These are phyloP conservation scores for Myocastor coypus DNA, from an alignment of 2,113 vertebrate genomes.

Conservation along the genomic window DNA sequence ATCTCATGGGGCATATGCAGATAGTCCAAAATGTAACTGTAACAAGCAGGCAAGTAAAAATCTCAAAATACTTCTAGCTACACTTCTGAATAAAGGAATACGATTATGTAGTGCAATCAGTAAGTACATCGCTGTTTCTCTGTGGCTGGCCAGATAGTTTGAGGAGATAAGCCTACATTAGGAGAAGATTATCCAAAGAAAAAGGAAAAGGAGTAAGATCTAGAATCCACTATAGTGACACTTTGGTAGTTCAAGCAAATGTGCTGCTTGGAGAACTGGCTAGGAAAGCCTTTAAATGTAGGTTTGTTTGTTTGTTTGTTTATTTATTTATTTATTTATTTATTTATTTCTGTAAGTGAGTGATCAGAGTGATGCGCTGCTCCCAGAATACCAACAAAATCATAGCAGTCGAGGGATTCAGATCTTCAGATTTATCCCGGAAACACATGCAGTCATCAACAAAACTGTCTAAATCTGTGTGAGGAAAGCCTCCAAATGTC, in stretches of 20 bases:
- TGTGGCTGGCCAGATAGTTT: background rate
- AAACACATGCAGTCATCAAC: slow-evolving; percentile 87
- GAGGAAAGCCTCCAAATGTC: slow-evolving; percentile 92
- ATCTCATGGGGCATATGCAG: background rate
- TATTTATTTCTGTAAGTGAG: background rate
- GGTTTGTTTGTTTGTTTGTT: background rate
- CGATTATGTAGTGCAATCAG: background rate
- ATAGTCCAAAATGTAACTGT: background rate
- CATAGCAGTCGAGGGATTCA: slow-evolving; percentile 92
- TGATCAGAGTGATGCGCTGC: slow-evolving; percentile 85
- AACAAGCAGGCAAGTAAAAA: background rate
- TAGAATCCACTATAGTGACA: background rate
- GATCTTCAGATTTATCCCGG: slow-evolving; percentile 93
- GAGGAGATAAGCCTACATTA: background rate
- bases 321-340: background rate
- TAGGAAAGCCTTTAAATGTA: background rate
- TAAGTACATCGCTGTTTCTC: background rate
- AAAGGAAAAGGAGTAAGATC: background rate
- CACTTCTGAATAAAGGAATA: background rate
- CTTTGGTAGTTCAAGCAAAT: background rate
- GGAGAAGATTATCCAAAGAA: background rate
- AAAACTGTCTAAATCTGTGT: slow-evolving; percentile 94
- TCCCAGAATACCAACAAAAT: slow-evolving; percentile 93
- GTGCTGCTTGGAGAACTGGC: background rate
- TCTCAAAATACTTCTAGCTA: background rate